Conservation (phyloP, 2,888 invertebrate genomes). For the Aspidiotus destructor region DNA sequence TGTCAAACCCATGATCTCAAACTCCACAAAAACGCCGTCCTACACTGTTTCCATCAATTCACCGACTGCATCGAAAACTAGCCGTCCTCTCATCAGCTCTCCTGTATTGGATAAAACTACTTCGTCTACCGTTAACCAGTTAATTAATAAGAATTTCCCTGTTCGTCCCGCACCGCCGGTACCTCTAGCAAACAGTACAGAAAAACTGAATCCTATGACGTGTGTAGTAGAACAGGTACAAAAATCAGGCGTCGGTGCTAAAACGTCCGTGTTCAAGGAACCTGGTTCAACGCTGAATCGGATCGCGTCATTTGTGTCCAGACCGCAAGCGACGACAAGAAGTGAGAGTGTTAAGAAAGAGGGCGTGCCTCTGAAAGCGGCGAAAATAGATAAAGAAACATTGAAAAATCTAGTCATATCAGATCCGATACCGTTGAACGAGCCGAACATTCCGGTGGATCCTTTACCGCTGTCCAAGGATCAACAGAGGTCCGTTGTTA, state of each 20-base stretch:
- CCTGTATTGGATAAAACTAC: conserved; percentile 74
- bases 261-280: conserved; percentile 23
- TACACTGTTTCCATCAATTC: neutral
- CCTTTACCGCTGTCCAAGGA: conserved; percentile 48
- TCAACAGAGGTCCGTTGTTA: conserved; percentile 52
- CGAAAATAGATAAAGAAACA: conserved; percentile 55
- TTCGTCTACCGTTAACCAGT: conserved; percentile 59
- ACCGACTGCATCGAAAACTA: conserved; percentile 44
- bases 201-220: conserved; percentile 47
- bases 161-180: conserved; percentile 48
- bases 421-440: conserved; percentile 64
- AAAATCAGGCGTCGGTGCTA: neutral
- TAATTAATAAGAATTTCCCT: conserved; percentile 43
- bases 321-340: conserved; percentile 7
- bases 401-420: conserved; percentile 71
- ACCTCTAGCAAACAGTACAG: conserved; percentile 24
- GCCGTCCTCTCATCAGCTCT: conserved; percentile 68
- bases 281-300: conserved; percentile 45
- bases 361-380: conserved; percentile 41
- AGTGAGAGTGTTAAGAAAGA: conserved; percentile 45
- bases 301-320: conserved; percentile 41
- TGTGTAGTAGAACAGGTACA: conserved; percentile 38
- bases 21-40: conserved; percentile 3
- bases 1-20: conserved; percentile 9
- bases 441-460: conserved; percentile 56